Evolutionary conservation across 2,113 vertebrate species (phyloP).

Genomic region (Pluvianellus socialis): DNA sequence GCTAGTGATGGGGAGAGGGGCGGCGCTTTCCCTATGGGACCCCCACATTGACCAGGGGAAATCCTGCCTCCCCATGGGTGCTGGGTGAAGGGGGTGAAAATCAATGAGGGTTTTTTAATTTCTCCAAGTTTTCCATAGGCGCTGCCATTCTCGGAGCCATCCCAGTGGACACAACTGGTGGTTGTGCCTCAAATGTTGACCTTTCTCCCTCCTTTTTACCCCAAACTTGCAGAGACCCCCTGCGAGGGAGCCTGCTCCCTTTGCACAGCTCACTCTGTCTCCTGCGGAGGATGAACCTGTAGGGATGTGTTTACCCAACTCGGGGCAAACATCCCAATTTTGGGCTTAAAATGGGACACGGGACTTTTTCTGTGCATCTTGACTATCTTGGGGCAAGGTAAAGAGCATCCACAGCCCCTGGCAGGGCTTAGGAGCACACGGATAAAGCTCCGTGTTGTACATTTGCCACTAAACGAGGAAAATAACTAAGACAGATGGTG

Average conservation of each 20-base stretch:
- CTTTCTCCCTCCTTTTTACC: neutral
- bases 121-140: neutral
- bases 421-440: rapidly evolving
- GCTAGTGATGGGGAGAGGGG: rapidly evolving
- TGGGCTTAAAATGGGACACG: neutral
- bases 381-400: neutral
- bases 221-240: neutral
- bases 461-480: neutral
- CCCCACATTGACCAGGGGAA: neutral
- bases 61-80: rapidly evolving
- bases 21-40: rapidly evolving
- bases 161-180: neutral
- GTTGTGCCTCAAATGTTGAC: neutral
- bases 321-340: neutral
- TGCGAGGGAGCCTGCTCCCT: rapidly evolving
- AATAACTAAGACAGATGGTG: neutral
- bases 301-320: neutral
- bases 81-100: neutral
- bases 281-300: neutral
- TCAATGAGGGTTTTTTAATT: neutral
- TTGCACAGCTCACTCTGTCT: neutral
- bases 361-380: neutral
- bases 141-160: rapidly evolving
- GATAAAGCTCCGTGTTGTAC: neutral
- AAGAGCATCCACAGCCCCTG: neutral